Conservation (phyloP, 1,140 invertebrate genomes). For the Bilobella aurantiaca region DNA sequence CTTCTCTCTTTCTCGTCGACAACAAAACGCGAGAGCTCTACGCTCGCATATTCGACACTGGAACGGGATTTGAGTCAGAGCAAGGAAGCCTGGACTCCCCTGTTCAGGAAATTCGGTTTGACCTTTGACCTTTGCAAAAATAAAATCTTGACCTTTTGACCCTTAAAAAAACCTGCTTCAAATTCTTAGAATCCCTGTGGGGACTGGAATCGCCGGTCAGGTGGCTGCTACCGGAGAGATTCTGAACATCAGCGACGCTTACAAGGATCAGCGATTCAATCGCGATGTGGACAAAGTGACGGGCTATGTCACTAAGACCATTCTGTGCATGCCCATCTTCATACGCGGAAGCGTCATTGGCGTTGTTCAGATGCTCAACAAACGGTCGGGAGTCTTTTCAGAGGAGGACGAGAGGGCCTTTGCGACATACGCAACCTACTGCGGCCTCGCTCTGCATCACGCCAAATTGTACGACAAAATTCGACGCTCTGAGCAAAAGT, state of each 20-base stretch:
- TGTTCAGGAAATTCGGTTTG: conserved; percentile 6
- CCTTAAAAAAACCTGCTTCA: neutral
- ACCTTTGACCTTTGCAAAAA: too few relatives aligned
- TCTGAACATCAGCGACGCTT: conserved; percentile 67
- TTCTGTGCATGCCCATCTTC: conserved; percentile 77
- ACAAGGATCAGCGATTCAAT: conserved; percentile 68
- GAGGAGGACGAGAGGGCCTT: conserved; percentile 67
- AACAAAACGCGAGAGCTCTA: conserved; percentile 60
- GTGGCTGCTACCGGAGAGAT: conserved; percentile 65
- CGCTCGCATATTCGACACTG: conserved; percentile 44
- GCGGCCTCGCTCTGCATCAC: conserved; percentile 71
- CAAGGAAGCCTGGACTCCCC: neutral
- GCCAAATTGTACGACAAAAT: conserved; percentile 78
- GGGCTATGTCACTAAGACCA: conserved; percentile 61
- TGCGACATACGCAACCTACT: conserved; percentile 74
- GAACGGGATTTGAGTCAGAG: neutral
- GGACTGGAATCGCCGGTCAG: conserved; percentile 55
- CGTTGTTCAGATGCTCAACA: conserved; percentile 72
- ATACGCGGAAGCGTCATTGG: conserved; percentile 49
- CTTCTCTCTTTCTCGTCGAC: conserved; percentile 66
- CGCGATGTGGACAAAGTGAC: conserved; percentile 62
- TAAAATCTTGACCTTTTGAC: neutral
- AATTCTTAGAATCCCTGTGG: conserved; percentile 48
- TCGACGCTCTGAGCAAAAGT: conserved; percentile 68
- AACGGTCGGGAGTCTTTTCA: conserved; percentile 21